Evolutionary conservation across 2,113 vertebrate genomes (phyloP), one percentile per base, ranked within the genome.

Genomic region (Gobius niger): DNA sequence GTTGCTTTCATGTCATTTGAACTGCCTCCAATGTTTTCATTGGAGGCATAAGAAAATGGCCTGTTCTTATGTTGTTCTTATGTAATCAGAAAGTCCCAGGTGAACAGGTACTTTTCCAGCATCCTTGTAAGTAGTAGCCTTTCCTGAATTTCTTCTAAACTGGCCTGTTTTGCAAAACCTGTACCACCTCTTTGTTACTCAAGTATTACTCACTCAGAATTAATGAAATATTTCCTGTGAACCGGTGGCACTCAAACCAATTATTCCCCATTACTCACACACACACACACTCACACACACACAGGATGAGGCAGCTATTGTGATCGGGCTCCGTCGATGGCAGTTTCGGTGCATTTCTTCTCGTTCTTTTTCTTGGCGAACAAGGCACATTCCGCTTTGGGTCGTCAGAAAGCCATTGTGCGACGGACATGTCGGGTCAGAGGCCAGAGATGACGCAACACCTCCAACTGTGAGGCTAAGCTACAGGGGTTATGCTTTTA

Each of bases 401-500:
- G 4, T 7, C 50, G 40, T 67, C 15, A 67, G 53, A 67, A 80
- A 73, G 70, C 68, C 67, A 64, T 85, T 87, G 81, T 84, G 72
- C 63, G 44, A 80, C 77, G 69, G 60, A 78, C 78, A 76, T 79
- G 78, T 78, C 77, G 73, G 77, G 76, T 79, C 72, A 85, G 70
- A 83, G 86, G 83, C 77, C 83, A 82, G 47, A 41, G 65, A 83
- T 89, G 87, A 85, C 66, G 84, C 82, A 87, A 87, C 67, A n/a
- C 34, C 52, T 60, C 15, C 8, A 62, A n/a, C 78, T 67, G 73
- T 14, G 47, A 47, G 57, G 44, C 65, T 65, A 15, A 1, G 19
- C 68, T 75, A 47, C 57, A 70, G 62, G 68, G 59, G 46, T 42
- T 34, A 34, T 56, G 34, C 59, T 44, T 68, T 71, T 80, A 80